phyloP scores from a whole-genome alignment of 2,113 vertebrate genomes.

The Brienomyrus longianalis region DNA sequence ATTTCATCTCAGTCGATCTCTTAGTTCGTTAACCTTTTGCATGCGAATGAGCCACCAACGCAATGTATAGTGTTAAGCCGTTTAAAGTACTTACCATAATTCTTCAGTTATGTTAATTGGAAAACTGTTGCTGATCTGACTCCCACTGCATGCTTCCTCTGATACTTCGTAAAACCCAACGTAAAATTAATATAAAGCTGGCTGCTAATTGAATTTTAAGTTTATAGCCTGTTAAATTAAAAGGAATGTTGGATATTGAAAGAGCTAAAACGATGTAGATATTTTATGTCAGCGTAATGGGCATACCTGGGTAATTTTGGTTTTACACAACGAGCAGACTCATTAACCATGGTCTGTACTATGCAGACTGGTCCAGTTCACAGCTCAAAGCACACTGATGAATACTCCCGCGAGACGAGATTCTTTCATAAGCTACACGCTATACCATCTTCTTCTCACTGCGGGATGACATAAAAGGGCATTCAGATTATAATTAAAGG shows the following conservation, averaged over 20 bases:
- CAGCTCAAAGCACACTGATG: neutral
- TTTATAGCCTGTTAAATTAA: slow-evolving; percentile 6
- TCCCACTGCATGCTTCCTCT: neutral
- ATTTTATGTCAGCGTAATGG: neutral
- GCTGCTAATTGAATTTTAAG: neutral
- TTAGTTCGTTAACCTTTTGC: neutral
- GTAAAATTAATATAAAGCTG: neutral
- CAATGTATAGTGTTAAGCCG: neutral
- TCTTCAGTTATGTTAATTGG: neutral
- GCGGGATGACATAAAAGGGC: neutral
- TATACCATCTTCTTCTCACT: neutral
- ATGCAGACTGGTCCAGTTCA: neutral
- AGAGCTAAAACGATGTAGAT: neutral
- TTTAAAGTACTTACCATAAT: neutral
- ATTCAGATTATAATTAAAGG: neutral
- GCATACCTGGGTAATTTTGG: neutral
- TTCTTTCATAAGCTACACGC: neutral
- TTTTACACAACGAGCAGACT: neutral
- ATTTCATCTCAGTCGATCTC: neutral
- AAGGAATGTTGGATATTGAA: neutral
- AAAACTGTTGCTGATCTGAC: neutral
- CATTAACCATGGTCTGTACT: neutral
- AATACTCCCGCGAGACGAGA: neutral
- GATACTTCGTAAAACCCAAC: neutral
- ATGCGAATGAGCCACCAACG: neutral